A percentile compares a stretch with the other conserved stretches of the same genome.
Conservation (phyloP, 2,888 invertebrate genomes). For the Macrosiphum euphorbiae region DNA sequence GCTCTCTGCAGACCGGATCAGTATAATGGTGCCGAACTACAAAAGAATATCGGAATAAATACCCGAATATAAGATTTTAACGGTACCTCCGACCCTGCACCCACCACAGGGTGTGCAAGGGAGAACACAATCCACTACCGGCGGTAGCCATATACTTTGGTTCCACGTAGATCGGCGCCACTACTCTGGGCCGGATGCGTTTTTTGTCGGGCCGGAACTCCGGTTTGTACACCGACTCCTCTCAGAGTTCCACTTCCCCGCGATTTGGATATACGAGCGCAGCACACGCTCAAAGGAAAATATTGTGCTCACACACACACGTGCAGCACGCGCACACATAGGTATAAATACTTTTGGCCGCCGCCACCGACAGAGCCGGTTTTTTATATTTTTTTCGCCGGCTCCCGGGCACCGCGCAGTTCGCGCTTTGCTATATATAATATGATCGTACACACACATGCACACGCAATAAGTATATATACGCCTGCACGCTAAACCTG, state of each 20-base stretch:
- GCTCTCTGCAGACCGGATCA: no score
- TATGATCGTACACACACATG: not conserved
- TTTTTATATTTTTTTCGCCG: constrained; percentile 23
- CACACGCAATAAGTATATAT: not conserved
- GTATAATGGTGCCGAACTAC: no score
- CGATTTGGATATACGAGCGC: not conserved
- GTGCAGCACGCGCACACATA: not conserved
- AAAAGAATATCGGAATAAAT: no score
- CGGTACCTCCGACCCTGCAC: no score
- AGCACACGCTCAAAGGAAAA: not conserved
- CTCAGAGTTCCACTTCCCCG: not conserved
- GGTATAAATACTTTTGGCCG: not conserved
- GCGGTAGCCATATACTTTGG: no score
- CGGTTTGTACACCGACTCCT: no score
- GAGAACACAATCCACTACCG: no score
- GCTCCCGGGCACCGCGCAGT: constrained; percentile 49
- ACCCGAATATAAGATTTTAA: no score
- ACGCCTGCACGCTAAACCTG: constrained; percentile 15
- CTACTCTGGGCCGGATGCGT: no score
- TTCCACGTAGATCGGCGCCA: no score
- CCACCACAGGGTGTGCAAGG: no score
- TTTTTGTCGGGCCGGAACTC: no score
- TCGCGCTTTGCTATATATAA: not conserved
- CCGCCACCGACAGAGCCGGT: constrained; percentile 45
- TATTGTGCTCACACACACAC: not conserved